Percentiles rank a stretch among this genome's conserved stretches.
phyloP scores from a whole-genome alignment of 1,140 invertebrate species.

The Bombus polaris region DNA sequence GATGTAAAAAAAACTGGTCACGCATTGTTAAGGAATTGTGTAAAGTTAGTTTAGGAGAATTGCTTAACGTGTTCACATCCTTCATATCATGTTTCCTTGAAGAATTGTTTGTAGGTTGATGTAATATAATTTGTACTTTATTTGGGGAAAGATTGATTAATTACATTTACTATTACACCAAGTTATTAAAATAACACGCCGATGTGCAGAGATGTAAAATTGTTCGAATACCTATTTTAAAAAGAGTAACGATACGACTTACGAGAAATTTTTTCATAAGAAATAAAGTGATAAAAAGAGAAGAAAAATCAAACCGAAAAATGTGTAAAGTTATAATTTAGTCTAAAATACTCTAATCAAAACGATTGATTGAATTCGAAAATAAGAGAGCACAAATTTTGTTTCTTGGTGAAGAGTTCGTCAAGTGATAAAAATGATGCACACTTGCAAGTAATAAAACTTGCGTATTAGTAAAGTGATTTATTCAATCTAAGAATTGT shows the following conservation, averaged over 20 bases:
- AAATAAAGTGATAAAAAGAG: neutral
- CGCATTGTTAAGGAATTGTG: slow-evolving; percentile 32
- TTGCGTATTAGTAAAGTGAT: slow-evolving; percentile 54
- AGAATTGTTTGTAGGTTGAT: slow-evolving; percentile 38
- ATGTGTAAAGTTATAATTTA: neutral
- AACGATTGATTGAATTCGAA: neutral
- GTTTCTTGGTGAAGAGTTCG: slow-evolving; percentile 8
- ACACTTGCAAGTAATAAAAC: neutral
- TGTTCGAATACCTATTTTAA: neutral
- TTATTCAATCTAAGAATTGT: slow-evolving; percentile 55
- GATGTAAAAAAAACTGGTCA: slow-evolving; percentile 24
- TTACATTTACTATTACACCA: slow-evolving; percentile 49
- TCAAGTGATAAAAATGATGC: neutral
- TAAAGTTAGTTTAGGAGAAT: slow-evolving; percentile 31
- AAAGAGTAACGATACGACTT: too few species aligned
- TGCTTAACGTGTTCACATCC: slow-evolving; percentile 14
- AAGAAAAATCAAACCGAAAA: neutral
- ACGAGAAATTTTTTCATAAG: neutral
- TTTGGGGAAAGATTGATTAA: slow-evolving; percentile 36
- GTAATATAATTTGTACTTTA: slow-evolving; percentile 60
- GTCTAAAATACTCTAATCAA: neutral
- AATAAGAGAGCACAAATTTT: neutral
- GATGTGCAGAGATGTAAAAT: neutral
- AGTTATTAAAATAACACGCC: neutral
- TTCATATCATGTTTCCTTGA: slow-evolving; percentile 32